Evolutionary conservation across 1,140 invertebrate species (phyloP), one percentile per base, ranked within the genome.

Genomic region (Grapholita molesta): DNA sequence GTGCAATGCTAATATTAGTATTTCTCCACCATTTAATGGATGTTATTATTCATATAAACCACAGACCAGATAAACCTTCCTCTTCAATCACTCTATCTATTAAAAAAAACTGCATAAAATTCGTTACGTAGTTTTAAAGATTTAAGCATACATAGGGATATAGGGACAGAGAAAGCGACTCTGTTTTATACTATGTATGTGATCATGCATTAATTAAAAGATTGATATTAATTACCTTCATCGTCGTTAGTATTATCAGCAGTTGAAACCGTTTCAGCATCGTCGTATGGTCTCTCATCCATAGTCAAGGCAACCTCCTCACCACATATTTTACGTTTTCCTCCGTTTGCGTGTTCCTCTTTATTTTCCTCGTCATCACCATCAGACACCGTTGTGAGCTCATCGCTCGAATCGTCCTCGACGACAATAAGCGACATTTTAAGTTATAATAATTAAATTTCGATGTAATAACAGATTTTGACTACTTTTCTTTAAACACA

Each of bases 361-460:
- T 28, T 57, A 23, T 18, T n/a, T 48, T 18, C 15, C 15, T 48
- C 42, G 35, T 9, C n/a, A n/a, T n/a, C n/a, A 7, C 28, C 42
- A 9, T 48, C 18, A 33, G 32, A 66, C 1, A 66, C 5, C 1
- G 32, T 9, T 0, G 64, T 23, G 11, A n/a, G 0, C 7, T 35
- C 64, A 4, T 24, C 33, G 21, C 18, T 38, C 7, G 32, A 38
- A 32, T 66, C 32, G 18, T 66, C 35, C n/a, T 38, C 35, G 32
- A 66, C 30, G 18, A 32, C 32, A 21, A 66, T 66, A 11, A 66
- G 32, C 4, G 32, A 66, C 64, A 66, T 38, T 66, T 66, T 38
- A 21, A 61, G 24, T 28, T 61, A 61, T 61, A 61, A 61, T 23
- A 25, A 8, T 1, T 61, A 8, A 7, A 12, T n/a, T 38, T 38